These are phyloP conservation scores for Collichthys lucidus DNA, from an alignment of 2,113 vertebrate genomes.

Conservation along the genomic window DNA sequence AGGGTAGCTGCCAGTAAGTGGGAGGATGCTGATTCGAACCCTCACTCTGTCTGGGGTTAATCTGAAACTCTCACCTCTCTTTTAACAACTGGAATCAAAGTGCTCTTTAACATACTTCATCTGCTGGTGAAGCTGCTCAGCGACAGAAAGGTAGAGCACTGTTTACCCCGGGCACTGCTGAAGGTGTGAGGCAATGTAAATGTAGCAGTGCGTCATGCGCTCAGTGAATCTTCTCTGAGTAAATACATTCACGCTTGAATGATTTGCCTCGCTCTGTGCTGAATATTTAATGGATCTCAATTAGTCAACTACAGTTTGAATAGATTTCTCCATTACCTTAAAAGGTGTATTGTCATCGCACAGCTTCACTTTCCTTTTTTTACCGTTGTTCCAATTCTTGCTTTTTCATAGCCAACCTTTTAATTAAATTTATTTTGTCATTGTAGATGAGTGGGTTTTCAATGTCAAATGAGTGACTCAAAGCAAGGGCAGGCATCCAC, in stretches of 20 bases:
- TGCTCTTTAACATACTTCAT: conserved; percentile 16
- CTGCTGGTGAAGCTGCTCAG: conserved; percentile 27
- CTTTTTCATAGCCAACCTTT: conserved; percentile 43
- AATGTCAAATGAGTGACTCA: conserved; percentile 68
- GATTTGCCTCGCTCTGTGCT: conserved; percentile 14
- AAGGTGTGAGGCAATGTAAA: conserved; percentile 41
- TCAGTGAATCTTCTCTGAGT: conserved; percentile 43
- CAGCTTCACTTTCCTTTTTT: neutral
- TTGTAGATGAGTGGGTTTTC: conserved; percentile 58
- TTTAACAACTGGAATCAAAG: conserved; percentile 8
- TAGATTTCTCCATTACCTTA: conserved; percentile 4
- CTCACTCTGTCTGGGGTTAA: conserved; percentile 24
- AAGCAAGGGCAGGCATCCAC: conserved; percentile 65
- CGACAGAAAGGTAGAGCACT: conserved; percentile 18
- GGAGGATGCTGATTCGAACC: conserved; percentile 38
- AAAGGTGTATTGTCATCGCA: conserved; percentile 4
- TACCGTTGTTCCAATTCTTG: conserved; percentile 32
- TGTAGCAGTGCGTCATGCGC: conserved; percentile 45
- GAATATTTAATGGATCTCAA: conserved; percentile 58
- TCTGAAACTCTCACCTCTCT: conserved; percentile 29
- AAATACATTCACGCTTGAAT: conserved; percentile 47
- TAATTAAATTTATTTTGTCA: conserved; percentile 63
- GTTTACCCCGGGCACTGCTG: conserved; percentile 32
- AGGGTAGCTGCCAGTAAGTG: conserved; percentile 16
- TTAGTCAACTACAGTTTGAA: conserved; percentile 36